phyloP scores from a whole-genome alignment of 2,888 invertebrate genomes.

The Eretmocerus hayati region DNA sequence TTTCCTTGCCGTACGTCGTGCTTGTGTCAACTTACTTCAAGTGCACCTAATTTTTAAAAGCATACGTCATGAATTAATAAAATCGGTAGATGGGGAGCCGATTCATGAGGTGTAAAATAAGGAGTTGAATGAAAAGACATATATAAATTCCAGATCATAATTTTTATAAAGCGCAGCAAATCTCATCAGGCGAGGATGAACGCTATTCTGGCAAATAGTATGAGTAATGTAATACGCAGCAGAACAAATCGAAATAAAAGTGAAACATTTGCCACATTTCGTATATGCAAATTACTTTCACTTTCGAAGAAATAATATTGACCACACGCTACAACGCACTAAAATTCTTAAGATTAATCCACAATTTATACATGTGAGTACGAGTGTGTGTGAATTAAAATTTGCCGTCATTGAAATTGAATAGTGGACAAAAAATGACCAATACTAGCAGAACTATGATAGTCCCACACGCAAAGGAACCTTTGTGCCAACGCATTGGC shows the following conservation, averaged over 20 bases:
- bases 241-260: conserved; percentile 3
- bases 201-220: background rate
- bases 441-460: conserved; percentile 3
- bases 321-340: no score
- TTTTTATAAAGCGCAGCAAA: conserved; percentile 27
- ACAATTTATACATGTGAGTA: no score
- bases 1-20: no score
- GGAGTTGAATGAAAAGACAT: conserved; percentile 10
- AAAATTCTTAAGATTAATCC: no score
- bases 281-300: conserved; percentile 40
- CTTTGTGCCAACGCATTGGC: no score
- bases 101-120: conserved; percentile 6
- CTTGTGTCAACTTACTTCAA: no score
- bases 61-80: no score
- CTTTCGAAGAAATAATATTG: conserved; percentile 32
- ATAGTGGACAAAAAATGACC: conserved; percentile 2
- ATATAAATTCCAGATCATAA: conserved; percentile 13
- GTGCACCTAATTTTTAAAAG: no score
- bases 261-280: conserved; percentile 42
- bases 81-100: no score
- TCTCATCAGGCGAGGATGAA: conserved; percentile 23
- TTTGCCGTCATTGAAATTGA: conserved; percentile 22
- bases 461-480: no score
- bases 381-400: no score
- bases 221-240: conserved; percentile 2